These are phyloP conservation scores for Felis catus DNA, from an alignment of 2,113 vertebrate genomes.

Conservation along the genomic window DNA sequence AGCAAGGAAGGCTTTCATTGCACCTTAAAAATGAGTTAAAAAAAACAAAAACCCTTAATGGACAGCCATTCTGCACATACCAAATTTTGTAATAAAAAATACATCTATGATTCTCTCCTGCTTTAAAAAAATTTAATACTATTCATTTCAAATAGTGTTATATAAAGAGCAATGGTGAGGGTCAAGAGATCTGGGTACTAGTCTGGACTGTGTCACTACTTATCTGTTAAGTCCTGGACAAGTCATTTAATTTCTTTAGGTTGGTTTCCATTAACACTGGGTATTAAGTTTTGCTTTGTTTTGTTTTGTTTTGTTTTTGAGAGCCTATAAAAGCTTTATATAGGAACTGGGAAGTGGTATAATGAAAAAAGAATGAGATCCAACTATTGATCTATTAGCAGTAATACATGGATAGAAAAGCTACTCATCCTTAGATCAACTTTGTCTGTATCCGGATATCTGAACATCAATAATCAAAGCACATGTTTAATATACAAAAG, in stretches of 20 bases:
- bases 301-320: too few species aligned
- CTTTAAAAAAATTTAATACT: conserved; percentile 17
- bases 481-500: background rate
- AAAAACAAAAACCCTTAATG: background rate
- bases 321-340: background rate
- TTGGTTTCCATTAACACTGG: conserved; percentile 2
- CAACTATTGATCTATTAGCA: background rate
- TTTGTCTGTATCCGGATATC: background rate
- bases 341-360: background rate
- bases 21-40: conserved; percentile 65
- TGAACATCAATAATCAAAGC: background rate
- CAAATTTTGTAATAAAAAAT: conserved; percentile 14
- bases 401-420: background rate
- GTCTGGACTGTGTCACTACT: background rate
- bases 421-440: background rate
- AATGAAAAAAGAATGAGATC: background rate
- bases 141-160: background rate
- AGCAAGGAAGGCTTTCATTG: conserved; percentile 81
- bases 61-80: background rate
- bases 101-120: background rate
- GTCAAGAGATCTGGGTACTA: background rate
- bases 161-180: background rate
- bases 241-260: background rate
- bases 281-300: background rate
- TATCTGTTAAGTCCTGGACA: background rate